These are phyloP conservation scores for Chelon labrosus DNA, from an alignment of 2,797 vertebrate species.

Conservation along the genomic window DNA sequence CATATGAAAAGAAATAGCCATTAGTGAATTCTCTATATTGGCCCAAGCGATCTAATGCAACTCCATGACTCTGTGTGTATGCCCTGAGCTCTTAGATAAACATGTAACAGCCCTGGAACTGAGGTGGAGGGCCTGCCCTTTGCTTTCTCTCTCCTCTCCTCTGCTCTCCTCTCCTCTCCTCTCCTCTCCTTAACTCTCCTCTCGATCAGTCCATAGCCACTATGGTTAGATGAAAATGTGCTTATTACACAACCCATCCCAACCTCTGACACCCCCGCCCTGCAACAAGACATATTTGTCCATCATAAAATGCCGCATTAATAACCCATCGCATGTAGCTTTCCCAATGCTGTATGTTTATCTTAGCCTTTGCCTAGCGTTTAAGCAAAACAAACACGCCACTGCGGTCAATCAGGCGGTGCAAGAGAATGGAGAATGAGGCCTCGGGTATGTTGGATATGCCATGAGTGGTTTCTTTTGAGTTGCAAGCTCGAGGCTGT, in stretches of 20 bases:
- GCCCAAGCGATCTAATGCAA: slow-evolving; percentile 8
- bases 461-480: slow-evolving; percentile 65
- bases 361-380: slow-evolving; percentile 47
- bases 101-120: slow-evolving; percentile 27
- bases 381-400: slow-evolving; percentile 70
- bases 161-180: slow-evolving; percentile 3
- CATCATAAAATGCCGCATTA: slow-evolving; percentile 69
- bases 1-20: neutral
- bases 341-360: slow-evolving; percentile 64
- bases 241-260: slow-evolving; percentile 61
- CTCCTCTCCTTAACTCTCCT: slow-evolving; percentile 16
- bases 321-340: slow-evolving; percentile 65
- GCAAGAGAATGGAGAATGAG: slow-evolving; percentile 44
- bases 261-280: slow-evolving; percentile 38
- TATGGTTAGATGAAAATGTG: slow-evolving; percentile 68
- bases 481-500: slow-evolving; percentile 41
- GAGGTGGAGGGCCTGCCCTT: slow-evolving; percentile 12
- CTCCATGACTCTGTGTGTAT: slow-evolving; percentile 22
- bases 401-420: slow-evolving; percentile 48
- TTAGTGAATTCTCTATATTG: slow-evolving; percentile 1
- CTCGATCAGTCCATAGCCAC: slow-evolving; percentile 48
- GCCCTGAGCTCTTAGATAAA: slow-evolving; percentile 38
- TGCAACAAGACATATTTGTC: slow-evolving; percentile 68
- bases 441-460: slow-evolving; percentile 65
- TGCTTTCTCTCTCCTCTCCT: slow-evolving; percentile 6